Percentiles rank a stretch among this genome's conserved stretches.
phyloP scores from a whole-genome alignment of 2,797 vertebrate species.

The Denticeps clupeoides region DNA sequence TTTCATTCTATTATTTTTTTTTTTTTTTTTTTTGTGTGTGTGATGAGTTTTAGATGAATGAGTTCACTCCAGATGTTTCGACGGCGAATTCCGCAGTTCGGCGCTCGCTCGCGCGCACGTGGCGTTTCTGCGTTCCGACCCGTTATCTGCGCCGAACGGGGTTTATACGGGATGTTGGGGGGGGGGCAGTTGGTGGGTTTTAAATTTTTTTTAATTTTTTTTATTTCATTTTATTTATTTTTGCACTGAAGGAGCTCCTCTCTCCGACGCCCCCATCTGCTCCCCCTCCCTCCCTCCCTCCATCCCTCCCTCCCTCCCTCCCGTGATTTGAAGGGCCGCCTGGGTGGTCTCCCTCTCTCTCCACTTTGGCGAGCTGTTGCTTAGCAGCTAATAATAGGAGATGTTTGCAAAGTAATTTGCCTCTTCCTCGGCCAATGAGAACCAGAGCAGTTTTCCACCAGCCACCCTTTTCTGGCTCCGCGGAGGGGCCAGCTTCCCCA shows the following conservation, averaged over 20 bases:
- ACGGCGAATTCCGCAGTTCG: too few relatives aligned
- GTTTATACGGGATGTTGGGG: too few relatives aligned
- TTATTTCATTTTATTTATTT: too few relatives aligned
- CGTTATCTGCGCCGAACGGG: too few relatives aligned
- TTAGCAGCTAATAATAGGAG: constrained; percentile 91
- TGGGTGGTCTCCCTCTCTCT: constrained; percentile 78
- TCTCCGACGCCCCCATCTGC: constrained; percentile 19
- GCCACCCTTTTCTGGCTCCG: constrained; percentile 74
- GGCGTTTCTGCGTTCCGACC: too few relatives aligned
- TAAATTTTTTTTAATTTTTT: too few relatives aligned
- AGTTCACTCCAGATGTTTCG: too few relatives aligned
- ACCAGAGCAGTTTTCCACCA: constrained; percentile 74
- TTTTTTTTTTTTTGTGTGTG: too few relatives aligned
- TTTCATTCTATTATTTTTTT: too few relatives aligned
- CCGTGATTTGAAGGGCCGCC: constrained; percentile 56
- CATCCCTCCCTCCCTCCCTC: constrained; percentile 9
- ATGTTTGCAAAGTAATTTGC: constrained; percentile 90
- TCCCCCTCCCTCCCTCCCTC: constrained; percentile 10
- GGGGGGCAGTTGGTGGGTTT: not conserved
- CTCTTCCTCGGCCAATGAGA: constrained; percentile 85
- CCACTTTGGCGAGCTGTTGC: constrained; percentile 85
- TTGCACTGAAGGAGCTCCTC: constrained; percentile 64
- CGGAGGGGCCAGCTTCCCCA: constrained; percentile 66
- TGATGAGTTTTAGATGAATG: too few relatives aligned
- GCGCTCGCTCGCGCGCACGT: too few relatives aligned